phyloP scores from a whole-genome alignment of 1,140 invertebrate genomes.

The Caerostris extrusa region DNA sequence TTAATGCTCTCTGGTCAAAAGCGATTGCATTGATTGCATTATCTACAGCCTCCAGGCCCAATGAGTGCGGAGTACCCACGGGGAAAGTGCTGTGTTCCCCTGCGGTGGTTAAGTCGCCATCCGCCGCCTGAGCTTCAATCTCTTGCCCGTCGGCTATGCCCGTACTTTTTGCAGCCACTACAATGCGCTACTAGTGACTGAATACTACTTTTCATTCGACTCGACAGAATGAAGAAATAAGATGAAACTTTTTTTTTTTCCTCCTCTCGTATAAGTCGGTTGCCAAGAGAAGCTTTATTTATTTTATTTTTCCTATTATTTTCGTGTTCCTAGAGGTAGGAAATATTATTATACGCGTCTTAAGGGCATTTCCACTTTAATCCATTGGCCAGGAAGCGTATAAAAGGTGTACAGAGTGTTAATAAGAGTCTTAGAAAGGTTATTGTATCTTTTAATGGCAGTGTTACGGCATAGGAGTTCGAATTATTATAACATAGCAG shows the following conservation, averaged over 20 bases:
- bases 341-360: conserved; percentile 33
- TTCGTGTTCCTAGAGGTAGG: neutral
- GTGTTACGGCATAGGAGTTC: neutral
- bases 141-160: conserved; percentile 31
- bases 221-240: conserved; percentile 58
- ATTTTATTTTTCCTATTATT: neutral
- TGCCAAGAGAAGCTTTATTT: conserved; percentile 51
- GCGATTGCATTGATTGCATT: conserved; percentile 76
- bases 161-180: conserved; percentile 58
- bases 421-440: neutral
- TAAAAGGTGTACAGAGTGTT: neutral
- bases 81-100: conserved; percentile 58
- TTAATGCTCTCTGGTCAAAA: conserved; percentile 53
- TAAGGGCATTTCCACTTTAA: conserved; percentile 31
- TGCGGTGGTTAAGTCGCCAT: conserved; percentile 60
- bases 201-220: conserved; percentile 71
- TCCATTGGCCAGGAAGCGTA: conserved; percentile 6
- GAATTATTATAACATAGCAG: neutral
- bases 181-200: conserved; percentile 47
- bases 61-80: conserved; percentile 14
- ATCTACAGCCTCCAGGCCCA: conserved; percentile 59
- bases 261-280: conserved; percentile 26
- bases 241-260: conserved; percentile 37
- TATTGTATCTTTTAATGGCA: conserved; percentile 5
- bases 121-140: conserved; percentile 50